Conservation (phyloP, 2,113 vertebrate genomes). For the Triplophysa dalaica region DNA sequence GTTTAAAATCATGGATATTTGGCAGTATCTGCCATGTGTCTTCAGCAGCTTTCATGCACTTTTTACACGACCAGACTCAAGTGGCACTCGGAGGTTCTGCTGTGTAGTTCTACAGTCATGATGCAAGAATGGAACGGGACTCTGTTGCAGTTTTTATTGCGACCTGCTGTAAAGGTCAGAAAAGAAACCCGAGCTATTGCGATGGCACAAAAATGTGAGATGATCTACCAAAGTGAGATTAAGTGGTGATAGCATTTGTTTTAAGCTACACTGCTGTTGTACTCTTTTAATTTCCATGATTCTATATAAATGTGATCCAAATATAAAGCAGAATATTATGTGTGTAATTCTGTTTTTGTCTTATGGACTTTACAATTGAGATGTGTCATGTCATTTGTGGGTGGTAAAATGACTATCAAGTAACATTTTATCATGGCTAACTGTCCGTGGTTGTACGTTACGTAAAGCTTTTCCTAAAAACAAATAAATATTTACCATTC, state of each 20-base stretch:
- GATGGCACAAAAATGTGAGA: not conserved
- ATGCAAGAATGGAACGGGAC: not conserved
- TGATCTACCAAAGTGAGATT: constrained; percentile 42
- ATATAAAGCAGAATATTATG: constrained; percentile 8
- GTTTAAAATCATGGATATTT: constrained; percentile 22
- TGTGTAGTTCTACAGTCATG: not conserved
- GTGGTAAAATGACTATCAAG: constrained; percentile 30
- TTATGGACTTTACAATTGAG: not conserved
- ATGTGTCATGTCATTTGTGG: not conserved
- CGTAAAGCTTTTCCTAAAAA: constrained; percentile 43
- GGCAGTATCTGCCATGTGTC: constrained; percentile 42
- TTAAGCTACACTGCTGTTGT: constrained; percentile 18
- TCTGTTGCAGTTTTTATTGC: not conserved
- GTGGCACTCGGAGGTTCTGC: not conserved
- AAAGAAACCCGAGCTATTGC: not conserved
- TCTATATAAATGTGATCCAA: constrained; percentile 9
- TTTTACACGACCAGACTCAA: constrained; percentile 3
- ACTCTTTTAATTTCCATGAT: not conserved
- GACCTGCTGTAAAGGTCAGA: not conserved
- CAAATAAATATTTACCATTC: constrained; percentile 56
- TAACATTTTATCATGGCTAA: constrained; percentile 26
- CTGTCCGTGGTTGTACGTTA: constrained; percentile 24
- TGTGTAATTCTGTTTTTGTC: not conserved
- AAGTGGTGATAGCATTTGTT: not conserved
- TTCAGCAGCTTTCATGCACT: constrained; percentile 36